Percentiles rank a stretch among this genome's conserved stretches.
Conservation (phyloP, 2,113 vertebrate genomes). For the Pangasianodon gigas region DNA sequence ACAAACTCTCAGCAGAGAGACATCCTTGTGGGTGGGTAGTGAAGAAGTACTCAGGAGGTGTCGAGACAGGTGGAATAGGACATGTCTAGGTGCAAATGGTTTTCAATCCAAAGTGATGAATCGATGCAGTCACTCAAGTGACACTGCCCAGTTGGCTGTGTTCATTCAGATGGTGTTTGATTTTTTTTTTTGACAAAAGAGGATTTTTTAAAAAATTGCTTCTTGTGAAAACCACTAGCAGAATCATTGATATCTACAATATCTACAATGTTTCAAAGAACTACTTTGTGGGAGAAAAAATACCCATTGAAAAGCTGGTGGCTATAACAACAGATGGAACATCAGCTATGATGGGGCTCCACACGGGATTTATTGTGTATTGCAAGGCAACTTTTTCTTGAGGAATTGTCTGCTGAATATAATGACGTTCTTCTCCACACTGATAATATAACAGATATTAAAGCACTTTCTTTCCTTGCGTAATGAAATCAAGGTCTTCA, state of each 20-base stretch:
- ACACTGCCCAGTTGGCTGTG: background rate
- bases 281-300: background rate
- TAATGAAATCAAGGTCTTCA: background rate
- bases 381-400: background rate
- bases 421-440: background rate
- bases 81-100: slow-evolving; percentile 28
- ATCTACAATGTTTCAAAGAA: background rate
- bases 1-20: background rate
- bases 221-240: background rate
- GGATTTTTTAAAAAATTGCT: slow-evolving; percentile 1
- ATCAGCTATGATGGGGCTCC: background rate
- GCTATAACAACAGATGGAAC: background rate
- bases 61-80: slow-evolving; percentile 32
- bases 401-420: background rate
- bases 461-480: slow-evolving; percentile 28
- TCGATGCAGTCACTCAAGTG: background rate
- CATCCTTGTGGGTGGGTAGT: background rate
- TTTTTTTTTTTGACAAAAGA: slow-evolving; percentile 27
- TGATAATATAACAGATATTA: background rate
- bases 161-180: slow-evolving; percentile 35
- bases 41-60: background rate
- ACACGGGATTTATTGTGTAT: background rate
- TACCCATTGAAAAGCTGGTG: background rate
- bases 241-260: background rate
- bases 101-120: slow-evolving; percentile 44